Conservation (phyloP, 2,888 invertebrate genomes). For the Gonocerus acuteangulatus region DNA sequence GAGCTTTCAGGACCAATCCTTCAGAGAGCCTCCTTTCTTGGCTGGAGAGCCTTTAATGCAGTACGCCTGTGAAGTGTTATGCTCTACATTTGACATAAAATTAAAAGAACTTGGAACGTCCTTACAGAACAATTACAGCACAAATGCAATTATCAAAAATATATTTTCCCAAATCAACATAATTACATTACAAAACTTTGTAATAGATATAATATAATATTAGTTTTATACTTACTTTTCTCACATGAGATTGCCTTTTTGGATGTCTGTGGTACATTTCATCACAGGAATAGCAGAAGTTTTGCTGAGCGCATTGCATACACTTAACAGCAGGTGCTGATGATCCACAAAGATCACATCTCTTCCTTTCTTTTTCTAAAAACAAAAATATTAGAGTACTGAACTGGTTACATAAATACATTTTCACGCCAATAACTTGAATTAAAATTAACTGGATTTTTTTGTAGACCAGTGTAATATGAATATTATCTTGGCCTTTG, state of each 20-base stretch:
- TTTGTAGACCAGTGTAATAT: not conserved
- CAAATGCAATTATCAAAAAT: too few relatives aligned
- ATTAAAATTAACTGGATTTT: not conserved
- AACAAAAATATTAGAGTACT: not conserved
- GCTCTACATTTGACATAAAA: too few relatives aligned
- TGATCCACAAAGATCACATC: constrained; percentile 81
- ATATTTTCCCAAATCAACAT: too few relatives aligned
- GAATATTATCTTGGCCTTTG: too few relatives aligned
- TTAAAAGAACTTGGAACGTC: too few relatives aligned
- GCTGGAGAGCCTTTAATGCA: too few relatives aligned
- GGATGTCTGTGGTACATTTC: constrained; percentile 92
- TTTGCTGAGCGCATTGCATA: constrained; percentile 71
- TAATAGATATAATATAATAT: too few relatives aligned
- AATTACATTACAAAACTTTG: too few relatives aligned
- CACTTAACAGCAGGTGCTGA: constrained; percentile 73
- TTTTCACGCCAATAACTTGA: not conserved
- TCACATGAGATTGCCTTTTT: constrained; percentile 69
- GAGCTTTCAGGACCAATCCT: too few relatives aligned
- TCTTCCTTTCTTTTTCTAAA: constrained; percentile 46
- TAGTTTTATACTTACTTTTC: constrained; percentile 67
- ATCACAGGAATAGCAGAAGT: constrained; percentile 84
- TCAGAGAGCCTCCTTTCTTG: too few relatives aligned
- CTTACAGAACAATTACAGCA: too few relatives aligned
- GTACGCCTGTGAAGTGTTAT: too few relatives aligned
- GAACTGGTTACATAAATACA: not conserved